phyloP scores from a whole-genome alignment of 2,113 vertebrate genomes.

The Empidonax traillii region DNA sequence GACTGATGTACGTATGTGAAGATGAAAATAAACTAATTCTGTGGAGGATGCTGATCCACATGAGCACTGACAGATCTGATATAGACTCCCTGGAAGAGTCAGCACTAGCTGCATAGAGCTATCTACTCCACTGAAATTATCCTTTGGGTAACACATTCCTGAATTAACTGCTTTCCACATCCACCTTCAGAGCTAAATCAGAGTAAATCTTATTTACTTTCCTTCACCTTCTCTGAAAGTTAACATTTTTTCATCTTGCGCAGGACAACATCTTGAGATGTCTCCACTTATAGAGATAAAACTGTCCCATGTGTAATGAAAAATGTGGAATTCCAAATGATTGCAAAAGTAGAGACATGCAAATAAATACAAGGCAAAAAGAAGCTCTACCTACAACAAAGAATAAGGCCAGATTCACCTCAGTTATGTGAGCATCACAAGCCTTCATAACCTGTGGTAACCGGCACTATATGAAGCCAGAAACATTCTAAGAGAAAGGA shows the following conservation, averaged over 20 bases:
- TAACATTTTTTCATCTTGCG: background rate
- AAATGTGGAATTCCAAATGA: background rate
- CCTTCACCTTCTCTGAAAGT: background rate
- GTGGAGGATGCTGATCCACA: background rate
- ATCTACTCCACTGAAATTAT: background rate
- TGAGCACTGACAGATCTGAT: background rate
- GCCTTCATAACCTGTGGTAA: background rate
- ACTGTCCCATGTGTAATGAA: background rate
- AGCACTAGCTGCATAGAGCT: background rate
- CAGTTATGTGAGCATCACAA: background rate
- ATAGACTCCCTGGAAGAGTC: background rate
- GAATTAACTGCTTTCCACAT: background rate
- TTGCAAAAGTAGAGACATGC: background rate
- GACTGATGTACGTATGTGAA: background rate
- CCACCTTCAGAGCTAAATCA: background rate
- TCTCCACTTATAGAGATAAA: background rate
- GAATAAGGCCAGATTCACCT: background rate
- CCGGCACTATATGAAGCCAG: background rate
- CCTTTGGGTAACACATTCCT: background rate
- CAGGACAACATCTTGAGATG: background rate
- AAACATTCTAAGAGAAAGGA: background rate
- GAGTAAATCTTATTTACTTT: background rate
- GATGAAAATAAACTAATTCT: background rate
- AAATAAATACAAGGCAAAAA: slow-evolving; percentile 6
- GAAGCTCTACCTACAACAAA: background rate